A percentile compares a stretch with the other conserved stretches of the same genome.
Evolutionary conservation across 2,797 vertebrate species (phyloP).

Genomic region (Botia almorhae): DNA sequence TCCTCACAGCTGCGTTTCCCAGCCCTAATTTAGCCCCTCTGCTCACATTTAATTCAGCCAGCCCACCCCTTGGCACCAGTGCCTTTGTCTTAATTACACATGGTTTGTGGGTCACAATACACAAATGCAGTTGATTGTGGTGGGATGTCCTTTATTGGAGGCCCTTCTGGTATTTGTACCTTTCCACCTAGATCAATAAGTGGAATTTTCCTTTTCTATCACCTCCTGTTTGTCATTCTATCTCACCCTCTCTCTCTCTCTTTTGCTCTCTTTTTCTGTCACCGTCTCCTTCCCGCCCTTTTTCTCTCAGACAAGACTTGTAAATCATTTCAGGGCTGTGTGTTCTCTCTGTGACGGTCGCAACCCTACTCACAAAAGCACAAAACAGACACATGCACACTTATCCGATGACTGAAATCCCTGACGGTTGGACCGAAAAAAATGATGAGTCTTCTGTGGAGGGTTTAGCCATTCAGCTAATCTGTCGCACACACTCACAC

Average conservation of each 20-base stretch:
- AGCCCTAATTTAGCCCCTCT: conserved; percentile 40
- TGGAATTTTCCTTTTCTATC: conserved; percentile 32
- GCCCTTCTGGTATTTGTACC: conserved; percentile 22
- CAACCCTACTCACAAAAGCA: conserved; percentile 39
- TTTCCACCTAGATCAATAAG: conserved; percentile 51
- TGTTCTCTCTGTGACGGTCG: conserved; percentile 42
- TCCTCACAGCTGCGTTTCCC: conserved; percentile 22
- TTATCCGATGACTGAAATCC: conserved; percentile 36
- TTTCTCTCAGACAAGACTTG: conserved; percentile 35
- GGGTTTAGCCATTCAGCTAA: conserved; percentile 52
- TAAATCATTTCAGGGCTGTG: conserved; percentile 46
- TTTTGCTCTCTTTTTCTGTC: conserved; percentile 9
- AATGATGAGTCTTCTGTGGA: conserved; percentile 76
- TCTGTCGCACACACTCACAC: conserved; percentile 4
- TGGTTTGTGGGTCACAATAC: conserved; percentile 57
- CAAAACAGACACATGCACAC: conserved; percentile 40
- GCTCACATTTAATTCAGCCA: conserved; percentile 45
- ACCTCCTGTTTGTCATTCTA: conserved; percentile 33
- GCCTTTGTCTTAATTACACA: conserved; percentile 59
- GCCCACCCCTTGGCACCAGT: conserved; percentile 29
- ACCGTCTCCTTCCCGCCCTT: background rate
- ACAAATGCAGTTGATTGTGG: conserved; percentile 30
- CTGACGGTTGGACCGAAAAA: conserved; percentile 72
- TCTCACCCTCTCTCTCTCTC: conserved; percentile 35
- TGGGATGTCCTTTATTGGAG: conserved; percentile 45